Evolutionary conservation across 2,888 invertebrate genomes (phyloP).

Genomic region (Theodoxus fluviatilis): DNA sequence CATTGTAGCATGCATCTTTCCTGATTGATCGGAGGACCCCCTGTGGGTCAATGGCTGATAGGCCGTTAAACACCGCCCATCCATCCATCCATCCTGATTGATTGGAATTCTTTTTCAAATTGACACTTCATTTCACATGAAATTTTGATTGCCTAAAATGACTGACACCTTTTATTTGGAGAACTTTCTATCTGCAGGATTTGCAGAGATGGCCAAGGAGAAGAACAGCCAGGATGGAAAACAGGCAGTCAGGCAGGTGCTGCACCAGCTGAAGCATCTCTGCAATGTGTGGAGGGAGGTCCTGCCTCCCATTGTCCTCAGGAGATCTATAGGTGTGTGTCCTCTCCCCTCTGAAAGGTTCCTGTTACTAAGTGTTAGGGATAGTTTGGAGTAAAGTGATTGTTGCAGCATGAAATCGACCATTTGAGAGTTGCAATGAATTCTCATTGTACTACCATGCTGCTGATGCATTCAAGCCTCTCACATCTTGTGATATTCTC

Average conservation of each 20-base stretch:
- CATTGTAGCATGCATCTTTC: neutral
- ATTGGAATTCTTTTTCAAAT: no score
- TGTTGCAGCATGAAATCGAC: no score
- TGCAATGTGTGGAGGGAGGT: conserved; percentile 89
- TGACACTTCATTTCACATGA: no score
- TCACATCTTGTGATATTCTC: no score
- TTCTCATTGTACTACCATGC: no score
- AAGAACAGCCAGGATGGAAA: conserved; percentile 51
- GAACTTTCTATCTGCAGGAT: conserved; percentile 52
- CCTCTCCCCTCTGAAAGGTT: neutral
- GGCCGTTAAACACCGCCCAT: neutral
- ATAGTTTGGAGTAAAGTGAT: neutral
- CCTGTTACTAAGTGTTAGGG: neutral
- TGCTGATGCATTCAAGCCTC: no score
- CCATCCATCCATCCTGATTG: no score
- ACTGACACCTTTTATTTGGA: no score
- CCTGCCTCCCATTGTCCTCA: conserved; percentile 79
- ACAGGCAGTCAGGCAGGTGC: conserved; percentile 76
- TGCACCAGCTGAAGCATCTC: conserved; percentile 82
- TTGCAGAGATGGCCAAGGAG: conserved; percentile 56
- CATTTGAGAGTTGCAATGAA: no score
- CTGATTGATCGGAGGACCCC: neutral
- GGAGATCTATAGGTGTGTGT: conserved; percentile 72
- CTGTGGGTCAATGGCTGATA: neutral
- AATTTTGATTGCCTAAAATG: no score